Conservation (phyloP, 2,113 vertebrate species). For the Mungos mungo region DNA sequence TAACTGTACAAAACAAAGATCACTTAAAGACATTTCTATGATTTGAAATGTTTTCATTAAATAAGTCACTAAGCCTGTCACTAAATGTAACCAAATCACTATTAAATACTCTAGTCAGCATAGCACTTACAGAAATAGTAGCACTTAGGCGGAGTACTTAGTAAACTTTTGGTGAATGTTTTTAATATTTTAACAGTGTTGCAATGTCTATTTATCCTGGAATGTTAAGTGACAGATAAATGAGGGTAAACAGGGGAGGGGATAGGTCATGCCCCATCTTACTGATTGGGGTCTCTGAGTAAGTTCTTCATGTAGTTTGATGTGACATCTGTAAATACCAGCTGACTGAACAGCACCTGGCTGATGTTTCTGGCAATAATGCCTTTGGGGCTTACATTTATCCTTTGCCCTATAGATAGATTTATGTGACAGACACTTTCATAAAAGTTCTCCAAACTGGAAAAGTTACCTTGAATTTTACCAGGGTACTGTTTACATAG, state of each 20-base stretch:
- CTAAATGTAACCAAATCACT: not conserved
- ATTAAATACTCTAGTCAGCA: not conserved
- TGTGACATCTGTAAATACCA: not conserved
- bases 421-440: not conserved
- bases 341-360: not conserved
- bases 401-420: not conserved
- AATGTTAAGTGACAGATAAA: not conserved
- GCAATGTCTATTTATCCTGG: not conserved
- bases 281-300: not conserved
- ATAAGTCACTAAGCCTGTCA: not conserved
- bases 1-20: conserved; percentile 19
- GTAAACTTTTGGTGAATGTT: not conserved
- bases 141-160: not conserved
- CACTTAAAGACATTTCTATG: not conserved
- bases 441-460: not conserved
- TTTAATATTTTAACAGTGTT: not conserved
- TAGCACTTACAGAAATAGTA: not conserved
- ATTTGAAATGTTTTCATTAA: not conserved
- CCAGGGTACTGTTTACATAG: not conserved
- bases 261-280: not conserved
- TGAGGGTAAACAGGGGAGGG: not conserved
- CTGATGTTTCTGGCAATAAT: not conserved
- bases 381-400: not conserved
- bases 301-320: not conserved
- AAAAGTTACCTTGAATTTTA: not conserved